A percentile compares a stretch with the other conserved stretches of the same genome.
Evolutionary conservation across 2,888 invertebrate species (phyloP).

Genomic region (Mongoloraphidia duomilia): DNA sequence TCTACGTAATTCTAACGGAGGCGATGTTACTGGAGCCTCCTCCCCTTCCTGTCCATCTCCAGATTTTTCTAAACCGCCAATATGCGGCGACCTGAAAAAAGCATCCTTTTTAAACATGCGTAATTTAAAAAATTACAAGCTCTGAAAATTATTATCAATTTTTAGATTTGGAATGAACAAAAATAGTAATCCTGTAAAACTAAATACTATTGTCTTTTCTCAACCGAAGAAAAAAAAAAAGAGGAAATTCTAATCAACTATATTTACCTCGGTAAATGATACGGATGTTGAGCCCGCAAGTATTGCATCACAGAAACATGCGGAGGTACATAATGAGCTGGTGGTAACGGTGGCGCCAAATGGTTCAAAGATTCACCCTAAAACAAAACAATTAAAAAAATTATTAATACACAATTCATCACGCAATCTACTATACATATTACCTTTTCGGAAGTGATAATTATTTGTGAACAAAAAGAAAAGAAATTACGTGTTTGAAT

Average conservation of each 20-base stretch:
- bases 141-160: no score
- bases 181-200: no score
- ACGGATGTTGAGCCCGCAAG: conserved; percentile 32
- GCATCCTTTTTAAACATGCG: no score
- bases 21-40: conserved; percentile 32
- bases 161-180: no score
- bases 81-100: conserved; percentile 32
- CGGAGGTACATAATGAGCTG: conserved; percentile 38
- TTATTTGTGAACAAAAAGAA: no score
- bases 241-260: no score
- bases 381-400: conserved; percentile 17
- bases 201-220: no score
- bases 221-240: no score
- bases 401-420: neutral
- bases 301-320: conserved; percentile 38
- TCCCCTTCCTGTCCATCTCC: conserved; percentile 36
- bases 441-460: no score
- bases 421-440: neutral
- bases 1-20: conserved; percentile 57
- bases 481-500: no score
- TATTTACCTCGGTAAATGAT: conserved; percentile 26
- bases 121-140: no score
- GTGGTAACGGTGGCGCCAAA: conserved; percentile 30
- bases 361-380: conserved; percentile 42
- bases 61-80: conserved; percentile 45